Percentiles rank a stretch among this genome's conserved stretches.
These are phyloP conservation scores for Zonotrichia leucophrys DNA, from an alignment of 2,113 vertebrate genomes.

Conservation along the genomic window DNA sequence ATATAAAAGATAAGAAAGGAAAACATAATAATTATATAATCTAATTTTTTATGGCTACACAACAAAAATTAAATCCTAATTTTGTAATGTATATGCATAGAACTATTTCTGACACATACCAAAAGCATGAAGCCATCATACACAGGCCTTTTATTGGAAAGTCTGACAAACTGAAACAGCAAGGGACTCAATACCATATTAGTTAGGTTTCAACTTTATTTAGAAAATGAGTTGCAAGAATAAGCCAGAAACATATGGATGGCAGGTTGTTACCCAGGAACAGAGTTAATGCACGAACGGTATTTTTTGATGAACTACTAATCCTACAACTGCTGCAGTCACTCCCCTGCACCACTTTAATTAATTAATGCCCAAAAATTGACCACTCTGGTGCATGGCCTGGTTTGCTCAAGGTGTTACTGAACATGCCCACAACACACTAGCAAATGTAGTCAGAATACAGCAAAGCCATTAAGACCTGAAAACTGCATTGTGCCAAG, in stretches of 20 bases:
- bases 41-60: constrained; percentile 62
- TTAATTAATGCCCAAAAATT: background rate
- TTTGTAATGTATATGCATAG: constrained; percentile 56
- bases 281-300: background rate
- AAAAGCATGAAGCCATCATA: constrained; percentile 35
- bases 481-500: background rate
- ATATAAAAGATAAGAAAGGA: constrained; percentile 57
- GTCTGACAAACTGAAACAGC: constrained; percentile 48
- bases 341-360: background rate
- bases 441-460: background rate
- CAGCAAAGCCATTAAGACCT: background rate
- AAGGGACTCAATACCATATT: constrained; percentile 3
- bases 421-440: background rate
- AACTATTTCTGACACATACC: constrained; percentile 55
- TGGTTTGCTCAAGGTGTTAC: background rate
- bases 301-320: background rate
- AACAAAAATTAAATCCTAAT: constrained; percentile 57
- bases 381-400: fast-evolving
- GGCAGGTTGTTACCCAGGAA: background rate
- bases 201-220: constrained; percentile 39
- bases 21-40: constrained; percentile 64
- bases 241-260: constrained; percentile 51
- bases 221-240: constrained; percentile 39
- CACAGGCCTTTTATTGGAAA: constrained; percentile 30
- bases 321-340: background rate